These are phyloP conservation scores for Holothuria glaberrima DNA, from an alignment of 35 echinoderm and acorn worm genomes.

Conservation along the genomic window DNA sequence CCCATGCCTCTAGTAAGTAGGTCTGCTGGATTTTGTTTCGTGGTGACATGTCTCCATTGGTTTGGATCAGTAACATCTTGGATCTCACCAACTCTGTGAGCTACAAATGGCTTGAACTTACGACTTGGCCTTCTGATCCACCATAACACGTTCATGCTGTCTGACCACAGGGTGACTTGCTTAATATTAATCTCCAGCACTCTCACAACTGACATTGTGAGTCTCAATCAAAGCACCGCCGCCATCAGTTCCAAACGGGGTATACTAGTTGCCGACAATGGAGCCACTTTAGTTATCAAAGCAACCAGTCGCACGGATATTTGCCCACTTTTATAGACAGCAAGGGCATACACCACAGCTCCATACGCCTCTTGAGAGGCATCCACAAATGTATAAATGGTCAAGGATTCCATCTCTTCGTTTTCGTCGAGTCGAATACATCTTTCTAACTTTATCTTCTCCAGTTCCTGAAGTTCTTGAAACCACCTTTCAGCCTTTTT, in stretches of 20 bases:
- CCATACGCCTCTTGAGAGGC: constrained; percentile 28
- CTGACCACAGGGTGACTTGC: constrained; percentile 26
- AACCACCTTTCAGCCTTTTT: constrained; percentile 13
- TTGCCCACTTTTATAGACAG: neutral
- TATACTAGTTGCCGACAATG: constrained; percentile 22
- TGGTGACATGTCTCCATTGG: constrained; percentile 45
- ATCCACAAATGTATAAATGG: constrained; percentile 50
- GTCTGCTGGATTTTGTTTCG: constrained; percentile 45
- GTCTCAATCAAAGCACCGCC: neutral
- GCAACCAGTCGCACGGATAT: neutral
- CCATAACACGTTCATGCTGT: constrained; percentile 56
- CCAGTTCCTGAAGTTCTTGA: neutral
- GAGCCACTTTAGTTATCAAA: neutral
- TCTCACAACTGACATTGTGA: neutral
- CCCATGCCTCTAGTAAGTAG: neutral
- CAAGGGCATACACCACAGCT: neutral
- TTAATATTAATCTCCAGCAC: neutral
- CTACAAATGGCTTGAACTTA: constrained; percentile 50
- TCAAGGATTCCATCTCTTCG: neutral
- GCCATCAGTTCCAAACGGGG: constrained; percentile 31
- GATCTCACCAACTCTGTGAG: constrained; percentile 56
- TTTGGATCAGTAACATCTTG: constrained; percentile 34
- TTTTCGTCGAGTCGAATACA: constrained; percentile 10
- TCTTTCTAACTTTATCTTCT: neutral
- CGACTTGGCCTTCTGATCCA: constrained; percentile 34